Conservation (phyloP, 2,888 invertebrate species). For the Drosophila mimica region DNA sequence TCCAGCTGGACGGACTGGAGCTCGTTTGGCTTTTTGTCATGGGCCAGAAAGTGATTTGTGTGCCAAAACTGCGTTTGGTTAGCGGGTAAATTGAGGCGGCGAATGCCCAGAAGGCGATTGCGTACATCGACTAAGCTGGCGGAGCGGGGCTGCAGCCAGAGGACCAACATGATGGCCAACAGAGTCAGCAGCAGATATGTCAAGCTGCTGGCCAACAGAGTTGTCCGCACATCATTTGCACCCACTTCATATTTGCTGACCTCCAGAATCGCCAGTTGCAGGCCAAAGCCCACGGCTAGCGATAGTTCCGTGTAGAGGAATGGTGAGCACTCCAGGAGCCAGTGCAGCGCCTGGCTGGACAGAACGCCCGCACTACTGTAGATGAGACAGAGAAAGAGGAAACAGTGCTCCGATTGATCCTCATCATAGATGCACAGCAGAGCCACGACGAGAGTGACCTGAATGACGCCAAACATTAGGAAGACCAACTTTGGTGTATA, state of each 20-base stretch:
- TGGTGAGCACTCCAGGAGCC: conserved; percentile 77
- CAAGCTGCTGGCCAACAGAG: conserved; percentile 62
- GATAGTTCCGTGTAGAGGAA: conserved; percentile 76
- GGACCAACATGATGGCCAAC: conserved; percentile 58
- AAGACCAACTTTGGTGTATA: conserved; percentile 78
- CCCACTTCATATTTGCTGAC: conserved; percentile 66
- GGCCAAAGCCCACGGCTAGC: conserved; percentile 55
- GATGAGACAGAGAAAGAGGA: conserved; percentile 76
- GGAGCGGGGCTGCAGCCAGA: conserved; percentile 70
- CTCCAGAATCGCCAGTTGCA: conserved; percentile 71
- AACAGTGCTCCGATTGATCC: conserved; percentile 69
- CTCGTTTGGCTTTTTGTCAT: conserved; percentile 70
- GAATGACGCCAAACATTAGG: conserved; percentile 78
- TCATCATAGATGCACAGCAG: conserved; percentile 77
- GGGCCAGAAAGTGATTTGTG: conserved; percentile 76
- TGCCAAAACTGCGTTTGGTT: conserved; percentile 77
- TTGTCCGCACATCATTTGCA: conserved; percentile 55
- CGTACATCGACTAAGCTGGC: conserved; percentile 77
- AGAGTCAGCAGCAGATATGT: conserved; percentile 56
- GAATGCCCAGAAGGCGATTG: conserved; percentile 77
- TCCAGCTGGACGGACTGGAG: conserved; percentile 66
- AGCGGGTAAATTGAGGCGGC: conserved; percentile 51
- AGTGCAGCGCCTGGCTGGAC: conserved; percentile 76
- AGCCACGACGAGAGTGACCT: conserved; percentile 73
- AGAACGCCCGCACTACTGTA: conserved; percentile 73